Conservation (phyloP, 1,140 invertebrate species). For the Drosophila baimaii region DNA sequence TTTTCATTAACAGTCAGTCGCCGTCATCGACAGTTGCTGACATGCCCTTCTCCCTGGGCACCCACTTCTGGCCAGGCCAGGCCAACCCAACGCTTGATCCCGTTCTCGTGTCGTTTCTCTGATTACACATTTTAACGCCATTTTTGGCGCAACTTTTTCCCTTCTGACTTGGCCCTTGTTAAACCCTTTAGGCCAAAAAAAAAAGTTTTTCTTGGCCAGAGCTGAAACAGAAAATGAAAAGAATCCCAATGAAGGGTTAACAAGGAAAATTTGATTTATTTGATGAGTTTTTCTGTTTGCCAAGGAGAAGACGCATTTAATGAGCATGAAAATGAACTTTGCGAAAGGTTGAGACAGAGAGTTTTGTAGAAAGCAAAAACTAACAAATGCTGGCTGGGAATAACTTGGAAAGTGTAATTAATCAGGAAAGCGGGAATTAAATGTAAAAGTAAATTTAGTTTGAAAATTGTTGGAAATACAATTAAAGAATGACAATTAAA, state of each 20-base stretch:
- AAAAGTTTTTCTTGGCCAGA: slow-evolving; percentile 51
- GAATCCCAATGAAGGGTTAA: slow-evolving; percentile 80
- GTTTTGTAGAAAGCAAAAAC: slow-evolving; percentile 14
- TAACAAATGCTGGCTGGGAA: slow-evolving; percentile 8
- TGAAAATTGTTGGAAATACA: too few species aligned
- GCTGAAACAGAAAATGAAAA: slow-evolving; percentile 30
- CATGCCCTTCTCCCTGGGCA: slow-evolving; percentile 47
- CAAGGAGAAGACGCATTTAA: slow-evolving; percentile 62
- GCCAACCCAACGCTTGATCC: slow-evolving; percentile 9
- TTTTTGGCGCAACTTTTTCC: slow-evolving; percentile 69
- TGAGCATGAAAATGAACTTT: slow-evolving; percentile 73
- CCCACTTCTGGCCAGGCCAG: slow-evolving; percentile 11
- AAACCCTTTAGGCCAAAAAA: slow-evolving; percentile 70
- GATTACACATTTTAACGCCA: slow-evolving; percentile 80
- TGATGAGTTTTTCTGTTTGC: slow-evolving; percentile 72
- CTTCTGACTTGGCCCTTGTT: slow-evolving; percentile 39
- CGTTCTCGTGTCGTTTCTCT: slow-evolving; percentile 64
- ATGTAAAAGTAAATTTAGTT: too few species aligned
- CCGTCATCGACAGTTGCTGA: slow-evolving; percentile 64
- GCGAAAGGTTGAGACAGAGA: neutral
- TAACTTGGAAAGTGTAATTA: slow-evolving; percentile 31
- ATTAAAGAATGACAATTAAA: neutral
- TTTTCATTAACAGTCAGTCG: slow-evolving; percentile 76
- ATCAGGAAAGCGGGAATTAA: slow-evolving; percentile 28
- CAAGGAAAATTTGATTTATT: slow-evolving; percentile 82